phyloP scores from a whole-genome alignment of 2,888 invertebrate genomes.

The Neocrepidodera transversa region DNA sequence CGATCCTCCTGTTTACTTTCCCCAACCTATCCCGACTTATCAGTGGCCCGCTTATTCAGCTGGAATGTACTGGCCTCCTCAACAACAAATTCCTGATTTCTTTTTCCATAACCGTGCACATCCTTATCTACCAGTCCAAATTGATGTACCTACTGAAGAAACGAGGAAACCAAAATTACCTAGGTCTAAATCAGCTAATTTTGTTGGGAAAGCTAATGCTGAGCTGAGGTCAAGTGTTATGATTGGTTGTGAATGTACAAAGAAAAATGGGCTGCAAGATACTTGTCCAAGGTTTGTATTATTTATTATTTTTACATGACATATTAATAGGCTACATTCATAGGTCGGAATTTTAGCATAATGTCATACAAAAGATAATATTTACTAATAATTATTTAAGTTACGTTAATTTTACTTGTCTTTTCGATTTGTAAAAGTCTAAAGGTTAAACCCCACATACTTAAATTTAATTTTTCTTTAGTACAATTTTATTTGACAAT shows the following conservation, averaged over 20 bases:
- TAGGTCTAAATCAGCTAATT: neutral
- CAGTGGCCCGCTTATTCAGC: neutral
- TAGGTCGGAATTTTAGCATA: too few species aligned
- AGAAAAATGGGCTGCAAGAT: conserved; percentile 23
- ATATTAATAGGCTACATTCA: too few species aligned
- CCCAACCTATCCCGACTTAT: neutral
- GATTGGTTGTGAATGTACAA: conserved; percentile 13
- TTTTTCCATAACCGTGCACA: neutral
- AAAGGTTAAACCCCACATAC: too few species aligned
- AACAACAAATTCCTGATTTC: neutral
- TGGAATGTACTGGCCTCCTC: neutral
- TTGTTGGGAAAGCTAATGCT: neutral
- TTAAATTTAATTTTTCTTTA: too few species aligned
- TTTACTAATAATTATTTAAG: too few species aligned
- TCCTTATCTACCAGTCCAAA: conserved; percentile 5
- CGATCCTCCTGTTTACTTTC: neutral
- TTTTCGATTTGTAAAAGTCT: too few species aligned
- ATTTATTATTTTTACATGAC: neutral
- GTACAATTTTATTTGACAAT: too few species aligned
- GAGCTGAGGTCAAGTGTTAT: conserved; percentile 9
- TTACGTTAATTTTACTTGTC: too few species aligned
- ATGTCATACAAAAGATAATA: too few species aligned
- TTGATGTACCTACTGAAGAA: neutral
- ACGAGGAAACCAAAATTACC: neutral
- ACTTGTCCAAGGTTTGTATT: conserved; percentile 11